phyloP scores from a whole-genome alignment of 2,888 invertebrate genomes.

The Erebia epiphron region DNA sequence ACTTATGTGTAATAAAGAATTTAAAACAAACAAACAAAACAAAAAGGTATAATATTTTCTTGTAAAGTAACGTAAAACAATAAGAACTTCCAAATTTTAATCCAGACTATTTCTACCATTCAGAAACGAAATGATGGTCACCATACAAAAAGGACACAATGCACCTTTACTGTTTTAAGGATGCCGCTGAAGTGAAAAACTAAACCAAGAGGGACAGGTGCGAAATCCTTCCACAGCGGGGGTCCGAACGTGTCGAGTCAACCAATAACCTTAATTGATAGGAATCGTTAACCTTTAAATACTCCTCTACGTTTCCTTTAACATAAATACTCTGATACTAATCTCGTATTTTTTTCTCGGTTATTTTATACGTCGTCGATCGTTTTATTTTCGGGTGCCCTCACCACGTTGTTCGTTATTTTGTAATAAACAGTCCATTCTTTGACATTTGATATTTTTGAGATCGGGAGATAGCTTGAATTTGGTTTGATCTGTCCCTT shows the following conservation, averaged over 20 bases:
- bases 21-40: too few species aligned
- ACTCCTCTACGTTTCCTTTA: constrained; percentile 68
- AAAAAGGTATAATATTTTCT: too few species aligned
- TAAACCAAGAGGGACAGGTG: constrained; percentile 52
- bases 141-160: constrained; percentile 46
- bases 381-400: constrained; percentile 81
- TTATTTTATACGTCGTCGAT: constrained; percentile 71
- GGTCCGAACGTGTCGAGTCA: constrained; percentile 68
- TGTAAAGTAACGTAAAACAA: too few species aligned
- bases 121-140: constrained; percentile 44
- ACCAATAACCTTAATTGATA: constrained; percentile 82
- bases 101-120: constrained; percentile 16
- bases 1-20: too few species aligned
- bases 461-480: constrained; percentile 66
- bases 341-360: constrained; percentile 71
- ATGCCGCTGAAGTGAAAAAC: constrained; percentile 68
- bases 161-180: constrained; percentile 69
- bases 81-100: too few species aligned
- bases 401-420: constrained; percentile 72
- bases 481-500: constrained; percentile 57
- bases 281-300: constrained; percentile 80
- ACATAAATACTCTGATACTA: constrained; percentile 79
- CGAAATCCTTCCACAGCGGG: constrained; percentile 75
- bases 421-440: constrained; percentile 79
- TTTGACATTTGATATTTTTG: constrained; percentile 79